Evolutionary conservation across 2,113 vertebrate species (phyloP), one percentile per base, ranked within the genome.

Genomic region (Gopherus evgoodei): DNA sequence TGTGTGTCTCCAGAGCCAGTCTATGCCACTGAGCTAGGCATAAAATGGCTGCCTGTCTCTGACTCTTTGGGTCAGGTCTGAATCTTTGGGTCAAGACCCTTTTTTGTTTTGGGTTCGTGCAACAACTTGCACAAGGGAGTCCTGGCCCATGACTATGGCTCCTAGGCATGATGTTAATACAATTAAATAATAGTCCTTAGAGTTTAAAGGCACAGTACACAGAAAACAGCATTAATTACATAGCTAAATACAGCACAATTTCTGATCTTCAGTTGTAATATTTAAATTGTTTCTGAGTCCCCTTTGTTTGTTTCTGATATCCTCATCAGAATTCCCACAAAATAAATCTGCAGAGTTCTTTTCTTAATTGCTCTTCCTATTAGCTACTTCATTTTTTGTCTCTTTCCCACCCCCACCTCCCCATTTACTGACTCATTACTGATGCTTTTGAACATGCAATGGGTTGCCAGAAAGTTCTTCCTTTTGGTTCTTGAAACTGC

Each of bases 11-110:
- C 83, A 87, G 31, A 52, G 78, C 31, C 62, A 91, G 31, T n/a
- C 93, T 4, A 4, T n/a, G 31, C 11, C 91, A 12, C 76, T 53
- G 90, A 81, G 3, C 29, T 50, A 59, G 3, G 27, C 14, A 25
- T 81, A 82, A 76, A 92, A 42, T 27, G 25, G 42, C 62, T 92
- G 80, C 22, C 65, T 8, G 19, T 24, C 90, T 86, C 83, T 78
- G 80, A 17, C 1, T 21, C 25, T 75, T 83, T 88, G 69, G 5
- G 47, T 17, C 57, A 27, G 57, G 11, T 86, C 83, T 78, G 80
- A 17, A 1, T 24, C 25, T 75, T 83, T 88, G 69, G 5, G 47
- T 17, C 57, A 27, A 27, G 11, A 13, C 25, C 5, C 25, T 22
- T 54, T 54, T 54, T 56, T 56, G 24, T 56, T 59, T 27, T 59